A percentile compares a stretch with the other conserved stretches of the same genome.
phyloP scores from a whole-genome alignment of 2,113 vertebrate species.

The Phalacrocorax pelagicus region DNA sequence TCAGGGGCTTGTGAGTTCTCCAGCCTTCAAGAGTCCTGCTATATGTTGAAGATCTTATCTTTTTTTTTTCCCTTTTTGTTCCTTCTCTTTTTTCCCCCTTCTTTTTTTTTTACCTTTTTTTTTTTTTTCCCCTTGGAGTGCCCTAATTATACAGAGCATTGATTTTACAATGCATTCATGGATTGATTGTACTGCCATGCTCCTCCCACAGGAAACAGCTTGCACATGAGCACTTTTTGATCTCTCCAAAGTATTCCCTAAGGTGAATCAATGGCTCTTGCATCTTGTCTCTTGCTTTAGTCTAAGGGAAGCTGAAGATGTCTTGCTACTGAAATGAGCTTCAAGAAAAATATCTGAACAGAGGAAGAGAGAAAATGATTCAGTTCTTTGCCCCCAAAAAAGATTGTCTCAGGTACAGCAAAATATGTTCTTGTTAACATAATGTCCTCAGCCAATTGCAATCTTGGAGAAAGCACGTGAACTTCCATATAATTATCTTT shows the following conservation, averaged over 20 bases:
- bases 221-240: slow-evolving; percentile 73
- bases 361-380: neutral
- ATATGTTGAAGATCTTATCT: slow-evolving; percentile 51
- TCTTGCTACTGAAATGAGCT: slow-evolving; percentile 39
- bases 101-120: neutral
- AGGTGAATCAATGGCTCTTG: slow-evolving; percentile 70
- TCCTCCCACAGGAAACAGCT: slow-evolving; percentile 81
- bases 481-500: slow-evolving; percentile 46
- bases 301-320: slow-evolving; percentile 27
- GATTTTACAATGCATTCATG: slow-evolving; percentile 93
- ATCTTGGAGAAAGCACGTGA: neutral
- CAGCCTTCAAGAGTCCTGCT: slow-evolving; percentile 68
- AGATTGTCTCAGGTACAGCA: neutral
- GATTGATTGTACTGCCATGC: slow-evolving; percentile 87
- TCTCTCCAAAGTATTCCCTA: slow-evolving; percentile 70
- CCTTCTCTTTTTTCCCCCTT: slow-evolving; percentile 3
- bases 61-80: slow-evolving; percentile 20
- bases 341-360: neutral
- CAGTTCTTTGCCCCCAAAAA: neutral
- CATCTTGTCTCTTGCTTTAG: slow-evolving; percentile 59
- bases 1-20: neutral
- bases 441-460: slow-evolving; percentile 18
- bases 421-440: slow-evolving; percentile 31
- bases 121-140: slow-evolving; percentile 85
- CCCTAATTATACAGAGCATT: slow-evolving; percentile 95